These are phyloP conservation scores for Bellardia pandia DNA, from an alignment of 2,888 invertebrate genomes.

Conservation along the genomic window DNA sequence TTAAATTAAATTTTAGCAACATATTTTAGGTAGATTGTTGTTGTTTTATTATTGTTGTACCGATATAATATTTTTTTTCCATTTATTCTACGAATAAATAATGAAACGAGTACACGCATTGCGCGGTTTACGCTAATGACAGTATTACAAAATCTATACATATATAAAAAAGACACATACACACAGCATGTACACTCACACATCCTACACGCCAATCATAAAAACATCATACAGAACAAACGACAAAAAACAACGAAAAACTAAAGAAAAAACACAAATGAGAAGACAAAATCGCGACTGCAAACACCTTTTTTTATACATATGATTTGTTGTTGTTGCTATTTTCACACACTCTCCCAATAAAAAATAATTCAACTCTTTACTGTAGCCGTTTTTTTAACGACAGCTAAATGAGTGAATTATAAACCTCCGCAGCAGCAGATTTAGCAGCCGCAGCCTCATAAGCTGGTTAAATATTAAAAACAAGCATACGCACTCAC, in stretches of 20 bases:
- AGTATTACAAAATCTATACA: conserved; percentile 44
- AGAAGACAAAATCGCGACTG: conserved; percentile 54
- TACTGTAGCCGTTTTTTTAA: conserved; percentile 29
- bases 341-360: conserved; percentile 24
- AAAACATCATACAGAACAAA: conserved; percentile 42
- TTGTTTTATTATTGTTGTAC: conserved; percentile 17
- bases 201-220: conserved; percentile 58
- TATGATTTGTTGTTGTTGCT: conserved; percentile 51
- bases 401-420: conserved; percentile 62
- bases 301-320: conserved; percentile 56
- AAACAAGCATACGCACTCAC: neutral
- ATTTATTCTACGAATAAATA: conserved; percentile 42
- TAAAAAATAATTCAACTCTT: conserved; percentile 52
- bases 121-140: conserved; percentile 57
- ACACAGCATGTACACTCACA: conserved; percentile 5
- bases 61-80: neutral
- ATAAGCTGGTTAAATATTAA: conserved; percentile 32
- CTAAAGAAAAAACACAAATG: conserved; percentile 32
- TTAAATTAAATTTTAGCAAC: conserved; percentile 7
- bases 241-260: neutral
- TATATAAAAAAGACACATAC: neutral
- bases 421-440: conserved; percentile 52
- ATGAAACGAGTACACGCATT: conserved; percentile 59
- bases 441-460: conserved; percentile 27
- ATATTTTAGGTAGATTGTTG: conserved; percentile 3